Evolutionary conservation across 35 echinoderm and acorn worm species (phyloP).

Genomic region (Chiridota heheva): DNA sequence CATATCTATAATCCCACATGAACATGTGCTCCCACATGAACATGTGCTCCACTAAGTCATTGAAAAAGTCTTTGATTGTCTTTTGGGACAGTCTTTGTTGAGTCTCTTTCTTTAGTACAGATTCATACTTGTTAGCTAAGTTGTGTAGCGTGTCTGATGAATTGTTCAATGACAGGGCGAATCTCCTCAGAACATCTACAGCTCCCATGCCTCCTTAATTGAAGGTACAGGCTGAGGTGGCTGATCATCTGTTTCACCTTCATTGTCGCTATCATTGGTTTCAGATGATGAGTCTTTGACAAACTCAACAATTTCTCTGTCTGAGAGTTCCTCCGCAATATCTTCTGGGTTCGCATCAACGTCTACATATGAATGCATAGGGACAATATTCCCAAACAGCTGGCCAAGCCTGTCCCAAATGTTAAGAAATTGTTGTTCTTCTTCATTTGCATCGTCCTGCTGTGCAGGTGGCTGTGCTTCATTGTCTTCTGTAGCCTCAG

Average conservation of each 20-base stretch:
- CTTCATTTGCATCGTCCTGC: not conserved
- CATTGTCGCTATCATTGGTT: no score
- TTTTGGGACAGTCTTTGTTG: not conserved
- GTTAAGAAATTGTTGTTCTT: not conserved
- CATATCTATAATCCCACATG: no score
- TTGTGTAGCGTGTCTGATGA: not conserved
- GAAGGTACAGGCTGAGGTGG: not conserved
- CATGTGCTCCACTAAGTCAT: no score
- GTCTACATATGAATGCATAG: not conserved
- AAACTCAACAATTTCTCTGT: not conserved
- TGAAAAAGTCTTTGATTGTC: not conserved
- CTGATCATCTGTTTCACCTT: no score
- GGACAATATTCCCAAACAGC: not conserved
- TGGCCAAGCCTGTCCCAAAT: constrained; percentile 19
- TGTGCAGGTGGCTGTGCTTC: no score
- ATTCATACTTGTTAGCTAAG: not conserved
- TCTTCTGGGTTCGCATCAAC: not conserved
- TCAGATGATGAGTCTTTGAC: no score
- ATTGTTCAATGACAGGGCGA: not conserved
- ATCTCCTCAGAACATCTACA: constrained; percentile 1
- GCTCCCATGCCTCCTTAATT: not conserved
- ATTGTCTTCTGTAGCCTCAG: not conserved
- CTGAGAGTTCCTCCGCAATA: not conserved
- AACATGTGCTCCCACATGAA: no score
- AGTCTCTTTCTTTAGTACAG: not conserved